Evolutionary conservation across 2,888 invertebrate genomes (phyloP).

Genomic region (Trichogramma evanescens): DNA sequence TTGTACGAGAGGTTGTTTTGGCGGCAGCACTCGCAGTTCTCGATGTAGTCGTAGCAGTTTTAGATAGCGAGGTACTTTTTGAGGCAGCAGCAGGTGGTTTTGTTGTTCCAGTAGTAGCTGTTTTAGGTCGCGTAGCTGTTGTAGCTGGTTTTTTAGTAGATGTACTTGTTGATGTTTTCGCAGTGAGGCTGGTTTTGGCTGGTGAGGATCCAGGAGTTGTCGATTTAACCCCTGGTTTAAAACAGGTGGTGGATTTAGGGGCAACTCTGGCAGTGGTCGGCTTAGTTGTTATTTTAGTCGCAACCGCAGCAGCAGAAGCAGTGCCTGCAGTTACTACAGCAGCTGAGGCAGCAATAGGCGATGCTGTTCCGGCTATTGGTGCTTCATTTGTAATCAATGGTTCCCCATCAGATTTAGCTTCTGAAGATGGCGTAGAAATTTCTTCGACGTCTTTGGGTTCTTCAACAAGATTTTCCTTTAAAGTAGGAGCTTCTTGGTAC

Average conservation of each 20-base stretch:
- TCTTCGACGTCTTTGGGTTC: slow-evolving; percentile 26
- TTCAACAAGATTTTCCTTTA: slow-evolving; percentile 22
- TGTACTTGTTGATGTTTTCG: slow-evolving; percentile 10
- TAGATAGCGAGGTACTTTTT: slow-evolving; percentile 27
- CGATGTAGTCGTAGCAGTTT: slow-evolving; percentile 21
- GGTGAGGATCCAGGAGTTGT: slow-evolving; percentile 24
- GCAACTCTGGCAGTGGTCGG: slow-evolving; percentile 5
- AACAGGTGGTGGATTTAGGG: slow-evolving; percentile 11
- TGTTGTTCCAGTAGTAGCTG: slow-evolving; percentile 23
- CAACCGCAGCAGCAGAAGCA: slow-evolving; percentile 4
- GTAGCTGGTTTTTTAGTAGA: slow-evolving; percentile 27
- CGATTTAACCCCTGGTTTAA: slow-evolving; percentile 12
- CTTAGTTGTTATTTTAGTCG: slow-evolving; percentile 29
- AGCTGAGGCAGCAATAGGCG: slow-evolving; percentile 27
- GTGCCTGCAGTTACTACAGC: slow-evolving; percentile 28
- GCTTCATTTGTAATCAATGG: slow-evolving; percentile 19
- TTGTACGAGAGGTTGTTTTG: slow-evolving; percentile 26
- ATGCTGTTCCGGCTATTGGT: slow-evolving; percentile 21
- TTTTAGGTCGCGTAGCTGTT: slow-evolving; percentile 18
- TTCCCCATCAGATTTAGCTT: not conserved
- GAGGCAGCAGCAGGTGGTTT: slow-evolving; percentile 25
- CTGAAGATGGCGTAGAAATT: slow-evolving; percentile 8
- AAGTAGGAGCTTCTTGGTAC: slow-evolving; percentile 23
- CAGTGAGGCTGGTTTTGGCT: slow-evolving; percentile 17
- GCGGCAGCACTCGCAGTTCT: slow-evolving; percentile 18